Base-by-base conservation (phyloP, 2,113 vertebrate genomes). In the Megaceryle torquata region DNA sequence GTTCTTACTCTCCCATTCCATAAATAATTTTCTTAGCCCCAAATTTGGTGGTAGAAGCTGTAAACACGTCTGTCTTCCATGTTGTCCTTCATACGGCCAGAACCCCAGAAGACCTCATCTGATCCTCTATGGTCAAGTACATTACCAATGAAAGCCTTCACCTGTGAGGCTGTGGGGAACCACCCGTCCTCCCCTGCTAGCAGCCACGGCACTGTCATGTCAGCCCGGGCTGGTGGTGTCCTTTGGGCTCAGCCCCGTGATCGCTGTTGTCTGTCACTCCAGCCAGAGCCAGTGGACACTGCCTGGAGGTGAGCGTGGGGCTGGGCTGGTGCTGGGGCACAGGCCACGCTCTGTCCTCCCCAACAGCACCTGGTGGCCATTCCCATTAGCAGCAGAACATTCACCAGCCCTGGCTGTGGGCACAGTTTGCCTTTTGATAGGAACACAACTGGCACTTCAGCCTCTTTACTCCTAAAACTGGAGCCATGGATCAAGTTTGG, bases 341-440 rank as follows among this genome's bases (percentile, higher is more conserved):
- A 51, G 60, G 16, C 10, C 43, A 18, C 22, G 43, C 16, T 56
- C 63, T 6, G 1, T 39, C 50, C 26, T 57, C 41, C 60, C 10
- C 3, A 0, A 2, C 0, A 3, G 28, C 54, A 20, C 25, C 31
- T 0, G 16, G 4, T 51, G 81, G 18, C 43, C 1, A 0, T 44
- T 61, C 26, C 5, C 5, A 1, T 21, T 35, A 29, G 37, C 75
- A 76, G 25, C 24, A 10, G 21, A 20, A 48, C 20, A 5, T 26
- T 26, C 67, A 16, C 18, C 46, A 60, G 54, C 68, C 75, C 28
- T 53, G 68, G 39, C 51, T 39, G 26, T 1, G 20, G 10, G 83
- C 37, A 10, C 3, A 24, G 3, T 17, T 72, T 57, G 37, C 35
- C 50, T 76, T 53, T 68, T 29, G 60, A 35, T 5, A 24, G 72